Evolutionary conservation across 2,888 invertebrate genomes (phyloP), one percentile per base, ranked within the genome.

Genomic region (Aethes cnicana): DNA sequence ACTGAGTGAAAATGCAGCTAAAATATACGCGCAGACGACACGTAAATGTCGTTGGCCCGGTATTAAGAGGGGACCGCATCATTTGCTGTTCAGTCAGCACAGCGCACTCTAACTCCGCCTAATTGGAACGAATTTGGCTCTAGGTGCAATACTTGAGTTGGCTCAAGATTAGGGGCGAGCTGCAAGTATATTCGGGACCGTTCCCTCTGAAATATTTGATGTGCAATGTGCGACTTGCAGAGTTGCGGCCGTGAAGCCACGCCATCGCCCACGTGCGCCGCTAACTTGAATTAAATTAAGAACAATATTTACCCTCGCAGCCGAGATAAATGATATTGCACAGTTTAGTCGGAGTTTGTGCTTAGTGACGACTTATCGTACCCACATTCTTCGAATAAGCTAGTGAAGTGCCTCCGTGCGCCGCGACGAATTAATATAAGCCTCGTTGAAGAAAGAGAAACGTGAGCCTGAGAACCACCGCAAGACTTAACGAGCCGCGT

Each of bases 51-150:
- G 75, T 71, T 66, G 68, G 68, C 74, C 71, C 74, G 75, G 74
- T 73, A 73, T 77, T 81, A 82, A 88, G 84, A 83, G 86, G 80
- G 80, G 76, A 84, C 88, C 86, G 84, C 86, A 87, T 86, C 88
- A 87, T 89, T 89, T 86, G 83, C 84, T 81, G 84, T 84, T 85
- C 86, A 84, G 84, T 82, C 81, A 77, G 80, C 81, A 74, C 74
- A 78, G 83, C 82, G 80, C 81, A 79, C 86, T 84, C 82, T 84
- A 84, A 86, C 87, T 86, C 81, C 78, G 84, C 79, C 84, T 89
- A 89, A 89, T 88, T 89, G 88, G 88, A 87, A 84, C 81, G 76
- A 87, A 85, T 87, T 89, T 87, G 89, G 88, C 87, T 89, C 81
- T 88, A 89, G 88, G 88, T 89, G 88, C 86, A 84, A 81, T 77